A percentile compares a stretch with the other conserved stretches of the same genome.
Evolutionary conservation across 2,797 vertebrate genomes (phyloP).

Genomic region (Intellagama lesueurii): DNA sequence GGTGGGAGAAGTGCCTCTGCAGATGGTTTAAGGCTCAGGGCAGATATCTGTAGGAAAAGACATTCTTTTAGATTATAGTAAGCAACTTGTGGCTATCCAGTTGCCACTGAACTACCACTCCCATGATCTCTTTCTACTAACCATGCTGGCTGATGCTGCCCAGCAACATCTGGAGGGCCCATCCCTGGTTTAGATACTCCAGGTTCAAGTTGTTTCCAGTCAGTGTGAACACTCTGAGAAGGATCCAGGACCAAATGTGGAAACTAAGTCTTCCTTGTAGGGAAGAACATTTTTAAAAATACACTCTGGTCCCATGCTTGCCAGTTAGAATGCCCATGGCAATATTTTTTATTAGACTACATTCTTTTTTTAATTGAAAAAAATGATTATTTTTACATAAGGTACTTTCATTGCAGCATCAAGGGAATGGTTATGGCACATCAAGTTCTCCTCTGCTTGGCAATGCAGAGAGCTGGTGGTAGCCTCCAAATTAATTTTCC

Average conservation of each 20-base stretch:
- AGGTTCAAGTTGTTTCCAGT: too few species aligned
- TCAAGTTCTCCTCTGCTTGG: conserved; percentile 27
- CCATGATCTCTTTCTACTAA: background rate
- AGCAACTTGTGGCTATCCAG: background rate
- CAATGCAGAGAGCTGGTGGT: conserved; percentile 51
- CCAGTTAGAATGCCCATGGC: conserved; percentile 43
- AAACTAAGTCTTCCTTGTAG: background rate
- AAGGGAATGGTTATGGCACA: conserved; percentile 3
- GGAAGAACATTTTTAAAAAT: background rate
- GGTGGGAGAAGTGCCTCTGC: background rate
- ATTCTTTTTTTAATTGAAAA: conserved; percentile 56
- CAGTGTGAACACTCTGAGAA: background rate
- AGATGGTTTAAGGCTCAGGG: background rate
- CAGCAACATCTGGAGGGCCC: background rate
- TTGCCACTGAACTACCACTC: background rate
- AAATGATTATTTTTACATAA: conserved; percentile 60
- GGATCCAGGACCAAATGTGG: background rate
- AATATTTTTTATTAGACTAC: conserved; percentile 45
- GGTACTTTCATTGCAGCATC: conserved; percentile 44
- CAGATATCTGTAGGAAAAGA: background rate
- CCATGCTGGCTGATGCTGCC: background rate
- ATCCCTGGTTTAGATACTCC: too few species aligned
- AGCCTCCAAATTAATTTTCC: conserved; percentile 66
- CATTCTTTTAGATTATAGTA: background rate
- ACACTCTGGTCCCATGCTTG: conserved; percentile 7